These are phyloP conservation scores for Leptarthrus brevirostris DNA, from an alignment of 2,888 invertebrate genomes.

Conservation along the genomic window DNA sequence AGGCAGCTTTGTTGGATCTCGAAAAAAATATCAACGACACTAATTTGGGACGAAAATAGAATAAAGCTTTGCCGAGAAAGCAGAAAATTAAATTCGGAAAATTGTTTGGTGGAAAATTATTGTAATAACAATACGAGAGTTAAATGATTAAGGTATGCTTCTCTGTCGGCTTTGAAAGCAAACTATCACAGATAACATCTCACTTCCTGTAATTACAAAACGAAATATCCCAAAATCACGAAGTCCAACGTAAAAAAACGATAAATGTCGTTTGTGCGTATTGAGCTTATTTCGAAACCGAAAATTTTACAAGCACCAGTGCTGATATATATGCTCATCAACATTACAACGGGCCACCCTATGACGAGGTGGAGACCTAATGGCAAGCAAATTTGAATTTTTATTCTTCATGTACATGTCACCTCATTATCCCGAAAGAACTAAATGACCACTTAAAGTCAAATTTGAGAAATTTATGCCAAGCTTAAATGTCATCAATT, in stretches of 20 bases:
- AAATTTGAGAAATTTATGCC: slow-evolving; percentile 47
- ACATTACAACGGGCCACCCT: slow-evolving; percentile 35
- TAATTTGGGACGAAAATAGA: too few relatives aligned
- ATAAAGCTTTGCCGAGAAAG: too few relatives aligned
- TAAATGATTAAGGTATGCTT: too few relatives aligned
- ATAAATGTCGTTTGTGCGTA: neutral
- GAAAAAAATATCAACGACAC: too few relatives aligned
- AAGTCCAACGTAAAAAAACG: neutral
- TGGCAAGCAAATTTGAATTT: slow-evolving; percentile 43
- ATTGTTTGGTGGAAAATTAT: too few relatives aligned
- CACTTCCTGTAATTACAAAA: slow-evolving; percentile 22
- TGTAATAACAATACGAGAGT: too few relatives aligned
- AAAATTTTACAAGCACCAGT: neutral
- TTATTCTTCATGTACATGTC: slow-evolving; percentile 47
- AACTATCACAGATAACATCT: neutral
- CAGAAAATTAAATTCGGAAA: too few relatives aligned
- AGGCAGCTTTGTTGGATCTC: too few relatives aligned
- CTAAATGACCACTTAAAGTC: slow-evolving; percentile 42
- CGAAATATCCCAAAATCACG: neutral
- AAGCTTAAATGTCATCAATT: slow-evolving; percentile 19
- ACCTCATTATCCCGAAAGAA: slow-evolving; percentile 34
- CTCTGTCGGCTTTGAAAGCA: too few relatives aligned
- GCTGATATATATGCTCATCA: neutral
- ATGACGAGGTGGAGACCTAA: neutral
- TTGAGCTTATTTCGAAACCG: neutral